Conservation (phyloP, 2,113 vertebrate species). For the Perccottus glenii region DNA sequence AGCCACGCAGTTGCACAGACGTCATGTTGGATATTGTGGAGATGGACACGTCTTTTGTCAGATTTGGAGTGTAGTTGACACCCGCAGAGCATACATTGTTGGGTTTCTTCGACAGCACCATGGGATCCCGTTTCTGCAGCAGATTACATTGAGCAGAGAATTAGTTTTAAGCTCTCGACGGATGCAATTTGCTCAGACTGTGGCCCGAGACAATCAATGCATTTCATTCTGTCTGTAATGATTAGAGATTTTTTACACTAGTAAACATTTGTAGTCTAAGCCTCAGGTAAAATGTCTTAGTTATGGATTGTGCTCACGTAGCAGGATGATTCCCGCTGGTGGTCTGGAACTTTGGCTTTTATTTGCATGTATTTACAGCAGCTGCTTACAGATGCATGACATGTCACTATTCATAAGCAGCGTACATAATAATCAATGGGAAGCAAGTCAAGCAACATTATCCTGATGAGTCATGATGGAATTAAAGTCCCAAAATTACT, state of each 20-base stretch:
- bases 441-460: not conserved
- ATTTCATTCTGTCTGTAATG: constrained; percentile 12
- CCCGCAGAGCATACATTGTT: constrained; percentile 87
- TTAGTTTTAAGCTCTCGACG: not conserved
- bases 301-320: not conserved
- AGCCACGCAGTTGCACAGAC: constrained; percentile 79
- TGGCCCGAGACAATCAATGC: constrained; percentile 14
- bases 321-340: not conserved
- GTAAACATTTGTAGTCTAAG: constrained; percentile 16
- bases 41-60: constrained; percentile 88
- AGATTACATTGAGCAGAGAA: not conserved
- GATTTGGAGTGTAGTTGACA: constrained; percentile 88
- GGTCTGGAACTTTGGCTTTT: constrained; percentile 4
- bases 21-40: constrained; percentile 87
- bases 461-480: too few species aligned
- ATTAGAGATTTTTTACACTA: constrained; percentile 23
- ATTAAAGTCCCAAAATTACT: too few species aligned
- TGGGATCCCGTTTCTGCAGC: constrained; percentile 89
- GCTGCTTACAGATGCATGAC: not conserved
- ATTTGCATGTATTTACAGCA: constrained; percentile 3
- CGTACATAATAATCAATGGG: not conserved
- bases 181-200: not conserved
- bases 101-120: constrained; percentile 87
- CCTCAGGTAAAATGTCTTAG: not conserved
- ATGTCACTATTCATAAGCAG: not conserved